phyloP scores from a whole-genome alignment of 2,888 invertebrate species.

The Cartodere bifasciata region DNA sequence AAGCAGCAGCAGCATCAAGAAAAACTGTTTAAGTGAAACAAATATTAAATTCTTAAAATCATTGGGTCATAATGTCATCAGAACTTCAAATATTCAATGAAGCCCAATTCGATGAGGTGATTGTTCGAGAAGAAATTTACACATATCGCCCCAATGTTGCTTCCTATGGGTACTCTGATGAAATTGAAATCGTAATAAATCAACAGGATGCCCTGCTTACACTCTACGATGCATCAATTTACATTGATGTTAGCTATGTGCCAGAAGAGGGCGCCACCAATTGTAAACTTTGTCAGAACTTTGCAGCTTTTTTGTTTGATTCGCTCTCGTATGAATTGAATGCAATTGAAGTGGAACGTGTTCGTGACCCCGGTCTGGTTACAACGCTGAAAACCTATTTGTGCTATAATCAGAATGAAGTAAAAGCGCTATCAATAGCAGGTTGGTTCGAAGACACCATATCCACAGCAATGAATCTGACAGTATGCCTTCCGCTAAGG shows the following conservation, averaged over 20 bases:
- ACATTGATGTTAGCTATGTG: no score
- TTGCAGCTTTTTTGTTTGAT: constrained; percentile 23
- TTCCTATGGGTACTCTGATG: constrained; percentile 11
- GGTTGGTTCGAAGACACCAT: constrained; percentile 16
- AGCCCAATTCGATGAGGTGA: constrained; percentile 8
- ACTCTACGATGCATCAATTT: constrained; percentile 14
- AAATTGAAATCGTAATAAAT: constrained; percentile 11
- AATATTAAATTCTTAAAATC: constrained; percentile 5
- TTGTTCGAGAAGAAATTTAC: constrained; percentile 5
- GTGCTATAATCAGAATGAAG: constrained; percentile 20
- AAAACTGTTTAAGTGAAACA: background rate
- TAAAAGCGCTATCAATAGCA: constrained; percentile 17
- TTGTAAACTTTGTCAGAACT: constrained; percentile 18
- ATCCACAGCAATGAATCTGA: background rate
- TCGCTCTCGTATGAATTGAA: constrained; percentile 27
- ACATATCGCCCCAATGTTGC: constrained; percentile 8
- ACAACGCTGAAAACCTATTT: constrained; percentile 25
- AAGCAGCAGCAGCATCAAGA: background rate
- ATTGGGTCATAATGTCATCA: constrained; percentile 7
- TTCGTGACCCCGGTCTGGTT: constrained; percentile 24
- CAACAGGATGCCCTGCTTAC: constrained; percentile 9
- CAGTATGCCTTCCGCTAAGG: no score
- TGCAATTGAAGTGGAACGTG: constrained; percentile 24
- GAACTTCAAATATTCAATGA: no score
- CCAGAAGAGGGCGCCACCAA: no score